A percentile compares a stretch with the other conserved stretches of the same genome.
These are phyloP conservation scores for Orestias chungarensis DNA, from an alignment of 2,797 vertebrate species.

Conservation along the genomic window DNA sequence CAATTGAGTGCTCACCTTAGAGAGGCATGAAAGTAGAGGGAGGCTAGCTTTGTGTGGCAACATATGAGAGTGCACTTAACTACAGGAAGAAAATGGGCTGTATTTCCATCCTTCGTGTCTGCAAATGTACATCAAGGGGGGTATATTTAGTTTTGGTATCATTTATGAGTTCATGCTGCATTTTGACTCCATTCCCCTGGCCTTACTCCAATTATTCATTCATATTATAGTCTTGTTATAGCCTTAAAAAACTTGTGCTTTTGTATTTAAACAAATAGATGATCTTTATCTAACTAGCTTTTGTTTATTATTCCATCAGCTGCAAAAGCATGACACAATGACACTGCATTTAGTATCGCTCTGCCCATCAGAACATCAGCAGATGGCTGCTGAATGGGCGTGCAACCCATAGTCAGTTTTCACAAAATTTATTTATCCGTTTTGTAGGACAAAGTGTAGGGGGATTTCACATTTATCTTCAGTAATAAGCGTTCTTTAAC, in stretches of 20 bases:
- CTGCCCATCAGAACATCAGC: neutral
- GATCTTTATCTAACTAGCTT: neutral
- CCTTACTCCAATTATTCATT: slow-evolving; percentile 8
- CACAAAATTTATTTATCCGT: neutral
- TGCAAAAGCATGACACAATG: too few relatives aligned
- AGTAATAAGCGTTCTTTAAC: too few relatives aligned
- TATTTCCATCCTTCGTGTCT: slow-evolving; percentile 62
- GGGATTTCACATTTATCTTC: too few relatives aligned
- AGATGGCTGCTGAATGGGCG: neutral
- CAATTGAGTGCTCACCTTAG: slow-evolving; percentile 75
- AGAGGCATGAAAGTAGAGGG: slow-evolving; percentile 76
- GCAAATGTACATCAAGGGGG: slow-evolving; percentile 67
- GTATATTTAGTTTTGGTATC: slow-evolving; percentile 64
- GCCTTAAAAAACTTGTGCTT: neutral
- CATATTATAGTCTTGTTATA: too few relatives aligned
- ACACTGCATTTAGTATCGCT: neutral
- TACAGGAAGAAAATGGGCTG: slow-evolving; percentile 63
- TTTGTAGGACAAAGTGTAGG: neutral
- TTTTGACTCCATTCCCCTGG: slow-evolving; percentile 53
- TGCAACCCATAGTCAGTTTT: neutral
- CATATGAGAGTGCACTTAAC: slow-evolving; percentile 78
- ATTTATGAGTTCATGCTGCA: slow-evolving; percentile 53
- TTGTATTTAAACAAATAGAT: neutral
- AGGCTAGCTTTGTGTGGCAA: slow-evolving; percentile 66
- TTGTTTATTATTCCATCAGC: neutral